phyloP scores from a whole-genome alignment of 2,797 vertebrate genomes.

The Periparus ater region DNA sequence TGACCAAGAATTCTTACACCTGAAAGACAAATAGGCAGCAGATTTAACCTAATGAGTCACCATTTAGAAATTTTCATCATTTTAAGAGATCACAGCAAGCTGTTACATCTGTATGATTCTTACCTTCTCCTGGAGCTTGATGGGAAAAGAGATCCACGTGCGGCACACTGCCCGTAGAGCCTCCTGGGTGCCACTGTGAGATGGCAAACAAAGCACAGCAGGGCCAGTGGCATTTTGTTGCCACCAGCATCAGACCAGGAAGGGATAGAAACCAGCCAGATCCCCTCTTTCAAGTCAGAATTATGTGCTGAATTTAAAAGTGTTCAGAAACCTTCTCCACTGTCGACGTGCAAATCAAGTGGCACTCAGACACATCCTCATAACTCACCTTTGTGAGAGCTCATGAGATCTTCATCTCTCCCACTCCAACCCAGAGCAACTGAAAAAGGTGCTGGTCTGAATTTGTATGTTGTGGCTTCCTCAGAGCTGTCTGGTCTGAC shows the following conservation, averaged over 20 bases:
- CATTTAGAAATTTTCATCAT: background rate
- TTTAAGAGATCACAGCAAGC: background rate
- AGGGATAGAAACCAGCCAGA: background rate
- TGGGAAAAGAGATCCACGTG: fast-evolving
- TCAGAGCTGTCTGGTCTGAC: background rate
- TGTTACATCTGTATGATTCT: background rate
- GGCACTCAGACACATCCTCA: background rate
- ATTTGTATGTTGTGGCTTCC: background rate
- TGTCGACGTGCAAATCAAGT: background rate
- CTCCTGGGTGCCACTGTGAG: fast-evolving
- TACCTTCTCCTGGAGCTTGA: background rate
- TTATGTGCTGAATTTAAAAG: background rate
- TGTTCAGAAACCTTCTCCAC: background rate
- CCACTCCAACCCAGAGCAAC: background rate
- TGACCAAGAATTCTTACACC: fast-evolving
- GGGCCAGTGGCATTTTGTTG: background rate
- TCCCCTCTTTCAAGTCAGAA: fast-evolving
- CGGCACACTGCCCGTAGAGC: background rate
- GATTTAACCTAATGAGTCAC: background rate
- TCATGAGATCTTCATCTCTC: background rate
- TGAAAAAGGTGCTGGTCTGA: background rate
- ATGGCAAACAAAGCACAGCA: background rate
- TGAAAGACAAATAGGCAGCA: background rate
- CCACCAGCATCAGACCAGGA: background rate
- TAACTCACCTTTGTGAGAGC: background rate